Evolutionary conservation across 2,113 vertebrate genomes (phyloP).

Genomic region (Lepus timidus): DNA sequence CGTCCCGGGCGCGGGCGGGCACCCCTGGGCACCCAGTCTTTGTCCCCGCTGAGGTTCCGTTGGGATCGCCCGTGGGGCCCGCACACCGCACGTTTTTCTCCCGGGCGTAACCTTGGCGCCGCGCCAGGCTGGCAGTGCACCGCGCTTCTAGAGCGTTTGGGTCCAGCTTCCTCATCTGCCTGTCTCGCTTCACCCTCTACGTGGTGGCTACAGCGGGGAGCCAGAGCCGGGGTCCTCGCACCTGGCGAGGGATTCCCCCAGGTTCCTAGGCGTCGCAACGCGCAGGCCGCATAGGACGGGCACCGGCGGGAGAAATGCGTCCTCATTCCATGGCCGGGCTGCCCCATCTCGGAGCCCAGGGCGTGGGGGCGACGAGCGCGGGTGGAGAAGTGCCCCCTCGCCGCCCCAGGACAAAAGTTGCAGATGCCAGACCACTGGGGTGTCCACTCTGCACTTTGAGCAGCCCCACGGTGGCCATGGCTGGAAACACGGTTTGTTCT

Average conservation of each 20-base stretch:
- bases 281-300: neutral
- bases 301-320: neutral
- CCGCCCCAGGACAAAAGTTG: neutral
- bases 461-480: neutral
- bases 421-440: neutral
- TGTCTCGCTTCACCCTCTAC: neutral
- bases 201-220: neutral
- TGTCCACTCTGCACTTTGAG: slow-evolving; percentile 16
- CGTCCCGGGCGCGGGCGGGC: fast-evolving
- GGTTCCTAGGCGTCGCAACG: neutral
- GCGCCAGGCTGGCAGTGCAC: neutral
- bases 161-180: neutral
- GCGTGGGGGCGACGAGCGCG: neutral
- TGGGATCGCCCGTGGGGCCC: neutral
- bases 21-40: too few species aligned
- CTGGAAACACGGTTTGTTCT: neutral
- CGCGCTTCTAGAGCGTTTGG: neutral
- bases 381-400: too few species aligned
- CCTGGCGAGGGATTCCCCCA: neutral
- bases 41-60: neutral
- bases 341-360: neutral
- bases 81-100: fast-evolving
- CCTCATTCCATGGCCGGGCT: neutral
- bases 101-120: fast-evolving
- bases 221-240: neutral